These are phyloP conservation scores for Rattus norvegicus DNA, from an alignment of 2,113 vertebrate genomes.

Conservation along the genomic window GRCr8 NC_086022.1:111133501-111134000, in stretches of 20 bases:
- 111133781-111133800: background rate
- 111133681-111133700: background rate
- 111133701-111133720: background rate
- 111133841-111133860: background rate
- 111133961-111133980: background rate
- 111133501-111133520: background rate
- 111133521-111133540: background rate
- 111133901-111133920: background rate
- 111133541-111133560: background rate
- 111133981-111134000: background rate
- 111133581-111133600: background rate
- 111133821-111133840: background rate
- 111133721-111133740: background rate
- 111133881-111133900: background rate
- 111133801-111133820: no score
- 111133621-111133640: background rate
- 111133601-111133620: background rate
- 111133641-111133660: background rate
- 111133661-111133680: background rate
- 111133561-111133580: background rate
- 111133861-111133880: background rate
- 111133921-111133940: background rate
- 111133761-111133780: background rate
- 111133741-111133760: background rate
- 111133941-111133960: conserved; percentile 6